Conservation (phyloP, 2,113 vertebrate species). For the Trogon surrucura region DNA sequence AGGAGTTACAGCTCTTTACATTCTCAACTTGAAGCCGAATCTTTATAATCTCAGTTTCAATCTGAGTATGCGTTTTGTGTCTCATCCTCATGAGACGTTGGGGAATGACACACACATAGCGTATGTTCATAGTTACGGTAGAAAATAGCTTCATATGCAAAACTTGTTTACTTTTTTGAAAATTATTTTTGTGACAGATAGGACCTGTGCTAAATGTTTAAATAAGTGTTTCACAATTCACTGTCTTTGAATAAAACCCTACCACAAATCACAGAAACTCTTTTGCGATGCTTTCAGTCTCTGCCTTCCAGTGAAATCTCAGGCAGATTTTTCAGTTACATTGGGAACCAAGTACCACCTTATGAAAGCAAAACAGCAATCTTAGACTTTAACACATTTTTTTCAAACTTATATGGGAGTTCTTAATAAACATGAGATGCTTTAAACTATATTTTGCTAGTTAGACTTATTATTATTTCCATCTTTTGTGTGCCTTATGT, state of each 20-base stretch:
- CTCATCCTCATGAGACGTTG: neutral
- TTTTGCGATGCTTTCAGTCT: neutral
- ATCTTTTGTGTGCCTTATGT: neutral
- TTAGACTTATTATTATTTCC: neutral
- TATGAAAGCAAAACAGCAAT: neutral
- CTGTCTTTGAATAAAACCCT: neutral
- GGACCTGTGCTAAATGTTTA: neutral
- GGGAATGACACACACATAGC: neutral
- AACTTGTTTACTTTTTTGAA: neutral
- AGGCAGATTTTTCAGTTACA: neutral
- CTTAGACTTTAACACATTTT: neutral
- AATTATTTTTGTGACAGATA: neutral
- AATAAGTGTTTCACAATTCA: neutral
- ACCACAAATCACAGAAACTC: neutral
- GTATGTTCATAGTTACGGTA: rapidly evolving
- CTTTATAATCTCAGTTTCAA: neutral
- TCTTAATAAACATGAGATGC: neutral
- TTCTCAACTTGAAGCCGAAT: neutral
- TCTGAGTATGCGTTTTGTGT: neutral
- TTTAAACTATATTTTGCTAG: neutral
- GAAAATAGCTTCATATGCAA: neutral
- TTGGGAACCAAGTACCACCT: neutral
- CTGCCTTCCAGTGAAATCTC: neutral
- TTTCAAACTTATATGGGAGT: neutral
- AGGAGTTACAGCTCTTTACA: neutral